Evolutionary conservation across 2,888 invertebrate genomes (phyloP).

Genomic region (Spisula subtruncata): DNA sequence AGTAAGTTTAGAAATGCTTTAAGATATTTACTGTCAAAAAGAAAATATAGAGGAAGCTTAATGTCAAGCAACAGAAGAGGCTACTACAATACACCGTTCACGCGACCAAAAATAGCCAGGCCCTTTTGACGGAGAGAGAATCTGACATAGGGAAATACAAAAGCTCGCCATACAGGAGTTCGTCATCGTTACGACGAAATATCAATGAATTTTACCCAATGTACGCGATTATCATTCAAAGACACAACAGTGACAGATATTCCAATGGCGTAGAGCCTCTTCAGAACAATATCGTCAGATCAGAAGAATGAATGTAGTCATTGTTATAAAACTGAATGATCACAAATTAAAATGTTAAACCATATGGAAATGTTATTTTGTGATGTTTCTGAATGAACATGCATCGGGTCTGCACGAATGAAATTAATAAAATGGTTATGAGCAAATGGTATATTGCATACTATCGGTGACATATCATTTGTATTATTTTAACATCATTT

Average conservation of each 20-base stretch:
- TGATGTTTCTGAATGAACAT: too few relatives aligned
- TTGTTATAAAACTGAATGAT: too few relatives aligned
- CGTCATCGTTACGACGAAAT: conserved; percentile 50
- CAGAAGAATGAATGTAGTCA: background rate
- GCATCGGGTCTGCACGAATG: too few relatives aligned
- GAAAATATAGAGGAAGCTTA: conserved; percentile 37
- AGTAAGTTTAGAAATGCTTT: conserved; percentile 84
- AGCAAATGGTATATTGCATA: too few relatives aligned
- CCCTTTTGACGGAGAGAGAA: conserved; percentile 31
- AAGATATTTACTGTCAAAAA: conserved; percentile 42
- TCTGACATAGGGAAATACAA: conserved; percentile 19
- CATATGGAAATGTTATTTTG: too few relatives aligned
- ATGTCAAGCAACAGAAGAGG: conserved; percentile 41
- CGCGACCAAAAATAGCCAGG: too few relatives aligned
- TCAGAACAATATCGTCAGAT: background rate
- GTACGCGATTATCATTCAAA: conserved; percentile 60
- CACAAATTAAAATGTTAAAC: too few relatives aligned
- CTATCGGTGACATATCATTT: too few relatives aligned
- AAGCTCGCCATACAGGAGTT: background rate
- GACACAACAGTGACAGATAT: conserved; percentile 30
- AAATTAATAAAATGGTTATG: too few relatives aligned
- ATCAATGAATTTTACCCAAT: conserved; percentile 66
- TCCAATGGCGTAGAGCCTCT: background rate
- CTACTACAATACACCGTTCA: conserved; percentile 31
- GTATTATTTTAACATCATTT: too few relatives aligned